phyloP scores from a whole-genome alignment of 2,113 vertebrate species.

The Corythaixoides concolor region DNA sequence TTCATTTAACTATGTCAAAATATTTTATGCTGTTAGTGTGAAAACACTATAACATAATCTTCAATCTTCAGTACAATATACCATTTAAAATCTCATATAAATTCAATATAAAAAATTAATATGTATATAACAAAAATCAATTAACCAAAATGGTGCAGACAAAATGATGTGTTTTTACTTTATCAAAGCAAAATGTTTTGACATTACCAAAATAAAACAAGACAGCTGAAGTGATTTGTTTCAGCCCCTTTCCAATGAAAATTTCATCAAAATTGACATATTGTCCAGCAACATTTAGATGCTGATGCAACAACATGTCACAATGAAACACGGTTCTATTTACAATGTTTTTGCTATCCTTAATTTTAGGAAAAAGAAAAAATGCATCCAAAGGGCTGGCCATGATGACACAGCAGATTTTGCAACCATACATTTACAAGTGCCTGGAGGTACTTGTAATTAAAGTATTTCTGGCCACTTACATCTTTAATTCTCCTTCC shows the following conservation, averaged over 20 bases:
- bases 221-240: constrained; percentile 32
- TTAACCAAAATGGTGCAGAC: neutral
- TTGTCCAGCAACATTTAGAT: neutral
- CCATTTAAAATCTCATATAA: neutral
- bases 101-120: neutral
- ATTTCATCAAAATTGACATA: constrained; percentile 38
- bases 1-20: neutral
- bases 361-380: neutral
- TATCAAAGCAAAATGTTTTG: constrained; percentile 38
- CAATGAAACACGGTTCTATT: neutral
- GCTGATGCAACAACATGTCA: constrained; percentile 20
- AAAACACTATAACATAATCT: neutral
- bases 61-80: neutral
- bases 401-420: constrained; percentile 14
- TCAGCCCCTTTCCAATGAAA: neutral
- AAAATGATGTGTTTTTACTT: neutral
- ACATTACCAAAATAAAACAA: constrained; percentile 24
- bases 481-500: neutral
- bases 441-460: neutral
- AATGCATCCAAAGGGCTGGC: neutral
- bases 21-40: neutral
- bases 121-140: neutral
- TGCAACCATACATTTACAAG: neutral
- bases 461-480: neutral
- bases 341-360: neutral